Evolutionary conservation across 2,888 invertebrate genomes (phyloP), one percentile per base, ranked within the genome.

Genomic region (Cheilosia grossa): DNA sequence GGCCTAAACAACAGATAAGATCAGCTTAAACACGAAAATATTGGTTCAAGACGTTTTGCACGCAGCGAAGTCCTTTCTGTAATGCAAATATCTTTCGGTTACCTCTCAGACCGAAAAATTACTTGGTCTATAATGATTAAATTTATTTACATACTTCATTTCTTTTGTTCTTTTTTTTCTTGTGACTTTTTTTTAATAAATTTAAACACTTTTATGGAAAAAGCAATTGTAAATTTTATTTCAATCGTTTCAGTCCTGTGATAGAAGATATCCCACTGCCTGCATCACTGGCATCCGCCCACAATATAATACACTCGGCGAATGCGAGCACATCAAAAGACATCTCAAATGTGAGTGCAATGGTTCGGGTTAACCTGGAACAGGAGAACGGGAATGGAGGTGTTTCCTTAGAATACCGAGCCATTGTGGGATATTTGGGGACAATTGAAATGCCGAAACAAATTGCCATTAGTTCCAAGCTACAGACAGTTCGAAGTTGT

Each of bases 361-460:
- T 92, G 91, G 91, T 91, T 2, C 89, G 91, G 19, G 89, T 90
- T 2, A 73, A 78, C 7, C 88, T 89, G 5, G 89, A 90, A 19
- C 88, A 88, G 2, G 66, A 72, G 51, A 80, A 78, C n/a, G 44
- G n/a, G 0, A 87, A 82, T 47, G 78, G 80, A 0, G 86, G 54
- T 87, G 92, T 93, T 90, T 93, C 95, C 0, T 93, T 96, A 9
- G 96, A 96, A 85, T 96, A 96, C 89, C 95, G 96, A 88, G 97
- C 96, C 0, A 95, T 99, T 2, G 97, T 99, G 1, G 98, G 98
- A 1, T 99, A 99, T 91, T 93, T 99, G 59, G 98, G 98, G 24
- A 98, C 98, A 1, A 98, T 99, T 86, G 98, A 98, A 92, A 98
- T 98, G 93, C 98, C 98, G 0, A 96, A 96, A 90, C 96, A 97